Evolutionary conservation across 2,113 vertebrate species (phyloP), one percentile per base, ranked within the genome.

Genomic region (Phodopus roborovskii): DNA sequence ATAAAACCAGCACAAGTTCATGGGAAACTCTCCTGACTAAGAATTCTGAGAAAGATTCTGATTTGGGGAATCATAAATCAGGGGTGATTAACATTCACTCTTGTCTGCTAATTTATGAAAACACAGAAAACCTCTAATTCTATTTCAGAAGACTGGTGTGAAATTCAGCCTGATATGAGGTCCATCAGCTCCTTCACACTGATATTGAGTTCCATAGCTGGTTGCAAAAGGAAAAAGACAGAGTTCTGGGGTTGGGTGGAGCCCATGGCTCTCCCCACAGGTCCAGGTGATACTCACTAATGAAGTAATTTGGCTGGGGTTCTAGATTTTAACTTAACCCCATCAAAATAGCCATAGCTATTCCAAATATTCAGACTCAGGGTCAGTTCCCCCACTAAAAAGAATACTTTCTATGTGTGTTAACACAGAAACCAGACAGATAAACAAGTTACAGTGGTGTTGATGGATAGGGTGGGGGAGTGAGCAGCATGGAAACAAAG

Each of bases 251-350:
- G 39, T n/a, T 30, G 17, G 81, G n/a, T 42, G 7, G 58, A 22
- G 22, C 33, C 33, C 48, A 36, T 13, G 19, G 50, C 17, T 42
- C n/a, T 19, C 15, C 28, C 0, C 0, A 0, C 1, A 36, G 2
- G 7, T 22, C 39, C 10, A 53, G 1, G 15, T 62, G 10, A 30
- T 39, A 42, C 3, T 24, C 9, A 28, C 30, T 71, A 16, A 73
- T 5, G 36, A 60, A 19, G 22, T 45, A 53, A 4, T 8, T 30
- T 83, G 45, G 56, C 0, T 3, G 10, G 26, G 22, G 19, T 24
- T 84, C 45, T 73, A 58, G 53, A 81, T 74, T 50, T 50, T 92
- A 90, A 74, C 48, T 58, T 39, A 79, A 73, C 20, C 22, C n/a
- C 48, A 81, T 83, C 60, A 13, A 96, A 86, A 56, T 13, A n/a